A percentile compares a stretch with the other conserved stretches of the same genome.
Evolutionary conservation across 2,888 invertebrate species (phyloP).

Genomic region (Lepidochrysops patricia): DNA sequence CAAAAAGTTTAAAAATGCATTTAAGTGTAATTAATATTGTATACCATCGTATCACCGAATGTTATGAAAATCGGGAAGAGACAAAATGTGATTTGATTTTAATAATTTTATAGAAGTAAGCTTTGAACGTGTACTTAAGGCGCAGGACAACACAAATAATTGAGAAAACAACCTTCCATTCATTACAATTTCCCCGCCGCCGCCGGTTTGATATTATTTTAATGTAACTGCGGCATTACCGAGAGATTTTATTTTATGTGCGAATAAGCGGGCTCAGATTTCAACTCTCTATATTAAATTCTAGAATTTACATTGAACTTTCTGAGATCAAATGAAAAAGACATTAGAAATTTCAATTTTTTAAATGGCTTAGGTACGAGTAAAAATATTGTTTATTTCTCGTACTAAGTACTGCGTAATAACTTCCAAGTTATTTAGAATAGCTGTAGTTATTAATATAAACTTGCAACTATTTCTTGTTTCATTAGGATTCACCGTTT

Average conservation of each 20-base stretch:
- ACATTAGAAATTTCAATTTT: not conserved
- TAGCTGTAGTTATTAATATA: too few species aligned
- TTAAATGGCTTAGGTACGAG: too few species aligned
- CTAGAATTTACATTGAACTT: not conserved
- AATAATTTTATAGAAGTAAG: slow-evolving; percentile 6
- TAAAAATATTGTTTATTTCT: too few species aligned
- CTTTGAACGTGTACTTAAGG: slow-evolving; percentile 2
- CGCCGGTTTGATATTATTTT: slow-evolving; percentile 2
- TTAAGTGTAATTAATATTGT: too few species aligned
- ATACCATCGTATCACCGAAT: not conserved
- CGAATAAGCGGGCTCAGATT: slow-evolving; percentile 1
- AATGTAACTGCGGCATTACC: slow-evolving; percentile 4
- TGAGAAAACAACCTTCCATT: slow-evolving; percentile 5
- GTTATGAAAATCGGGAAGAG: not conserved
- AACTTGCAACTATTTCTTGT: too few species aligned
- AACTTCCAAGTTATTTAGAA: too few species aligned
- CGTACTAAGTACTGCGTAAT: too few species aligned
- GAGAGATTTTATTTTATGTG: not conserved
- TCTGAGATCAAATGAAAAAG: not conserved
- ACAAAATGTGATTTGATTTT: not conserved
- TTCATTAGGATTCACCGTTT: too few species aligned
- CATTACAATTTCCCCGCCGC: slow-evolving; percentile 5
- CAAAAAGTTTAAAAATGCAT: too few species aligned
- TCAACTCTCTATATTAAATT: not conserved
- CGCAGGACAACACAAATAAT: not conserved